Percentiles rank a stretch among this genome's conserved stretches.
Evolutionary conservation across 2,888 invertebrate species (phyloP).

Genomic region (Micoletzkya japonica): DNA sequence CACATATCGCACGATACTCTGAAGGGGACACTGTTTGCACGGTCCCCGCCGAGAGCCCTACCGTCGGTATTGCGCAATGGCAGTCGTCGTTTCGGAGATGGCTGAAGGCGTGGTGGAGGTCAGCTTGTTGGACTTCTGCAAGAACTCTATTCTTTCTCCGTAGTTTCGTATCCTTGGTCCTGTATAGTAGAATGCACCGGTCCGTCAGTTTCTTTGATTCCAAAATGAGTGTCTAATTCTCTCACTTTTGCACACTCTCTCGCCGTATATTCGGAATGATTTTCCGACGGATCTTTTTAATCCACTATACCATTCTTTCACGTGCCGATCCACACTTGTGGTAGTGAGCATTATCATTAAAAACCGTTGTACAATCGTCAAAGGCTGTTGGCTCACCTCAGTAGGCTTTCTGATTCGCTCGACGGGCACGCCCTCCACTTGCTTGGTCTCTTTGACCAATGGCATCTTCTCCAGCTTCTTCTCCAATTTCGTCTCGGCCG

Average conservation of each 20-base stretch:
- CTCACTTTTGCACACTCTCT: too few relatives aligned
- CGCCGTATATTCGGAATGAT: too few relatives aligned
- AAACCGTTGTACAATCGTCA: not conserved
- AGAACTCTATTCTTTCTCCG: too few relatives aligned
- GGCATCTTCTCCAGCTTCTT: slow-evolving; percentile 24
- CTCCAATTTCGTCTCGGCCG: slow-evolving; percentile 14
- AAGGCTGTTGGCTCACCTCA: not conserved
- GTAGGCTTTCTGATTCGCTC: slow-evolving; percentile 7
- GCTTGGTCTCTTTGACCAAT: slow-evolving; percentile 19
- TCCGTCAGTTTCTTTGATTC: too few relatives aligned
- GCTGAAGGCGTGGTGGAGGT: not conserved
- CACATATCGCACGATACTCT: slow-evolving; percentile 50
- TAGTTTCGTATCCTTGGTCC: too few relatives aligned
- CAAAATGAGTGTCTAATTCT: too few relatives aligned
- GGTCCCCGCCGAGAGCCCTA: not conserved
- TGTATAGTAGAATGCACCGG: too few relatives aligned
- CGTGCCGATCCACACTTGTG: too few relatives aligned
- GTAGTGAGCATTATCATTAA: not conserved
- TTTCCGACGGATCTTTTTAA: too few relatives aligned
- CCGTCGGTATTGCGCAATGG: slow-evolving; percentile 20
- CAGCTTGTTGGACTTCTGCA: too few relatives aligned
- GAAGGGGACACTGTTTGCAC: not conserved
- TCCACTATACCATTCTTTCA: too few relatives aligned
- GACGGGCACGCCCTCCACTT: slow-evolving; percentile 8
- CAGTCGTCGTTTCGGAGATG: not conserved